A percentile compares a stretch with the other conserved stretches of the same genome.
phyloP scores from a whole-genome alignment of 2,797 vertebrate genomes.

The Tokudaia tokunoshimensis region DNA sequence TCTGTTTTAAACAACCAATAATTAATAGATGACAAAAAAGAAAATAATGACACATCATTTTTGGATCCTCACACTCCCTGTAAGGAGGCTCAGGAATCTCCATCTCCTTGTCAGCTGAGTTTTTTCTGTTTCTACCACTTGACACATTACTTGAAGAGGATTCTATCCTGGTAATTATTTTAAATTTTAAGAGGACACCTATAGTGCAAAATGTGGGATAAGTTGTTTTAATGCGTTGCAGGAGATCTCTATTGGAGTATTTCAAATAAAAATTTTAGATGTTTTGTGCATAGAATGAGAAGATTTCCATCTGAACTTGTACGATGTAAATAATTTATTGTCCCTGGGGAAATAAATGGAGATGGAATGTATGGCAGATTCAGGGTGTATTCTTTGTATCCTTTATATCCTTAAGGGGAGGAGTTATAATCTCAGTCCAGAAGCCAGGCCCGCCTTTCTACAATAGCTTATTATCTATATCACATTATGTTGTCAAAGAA shows the following conservation, averaged over 20 bases:
- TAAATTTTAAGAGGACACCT: neutral
- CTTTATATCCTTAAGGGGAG: constrained; percentile 40
- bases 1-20: constrained; percentile 19
- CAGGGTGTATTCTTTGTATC: neutral
- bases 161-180: neutral
- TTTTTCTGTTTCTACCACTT: neutral
- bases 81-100: neutral
- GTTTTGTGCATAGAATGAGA: constrained; percentile 8
- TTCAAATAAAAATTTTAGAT: constrained; percentile 17
- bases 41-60: neutral
- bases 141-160: neutral
- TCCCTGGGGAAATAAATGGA: constrained; percentile 31
- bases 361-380: neutral
- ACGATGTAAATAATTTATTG: constrained; percentile 5
- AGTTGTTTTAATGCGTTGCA: neutral
- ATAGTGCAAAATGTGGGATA: neutral
- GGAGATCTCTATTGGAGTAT: neutral
- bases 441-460: neutral
- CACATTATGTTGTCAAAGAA: constrained; percentile 39
- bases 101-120: neutral
- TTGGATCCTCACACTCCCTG: neutral
- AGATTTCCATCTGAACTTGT: constrained; percentile 17
- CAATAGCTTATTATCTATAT: constrained; percentile 36
- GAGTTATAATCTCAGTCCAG: constrained; percentile 27
- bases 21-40: constrained; percentile 25